Base-by-base conservation (phyloP, 2,113 vertebrate species). In the Takifugu bimaculatus region DNA sequence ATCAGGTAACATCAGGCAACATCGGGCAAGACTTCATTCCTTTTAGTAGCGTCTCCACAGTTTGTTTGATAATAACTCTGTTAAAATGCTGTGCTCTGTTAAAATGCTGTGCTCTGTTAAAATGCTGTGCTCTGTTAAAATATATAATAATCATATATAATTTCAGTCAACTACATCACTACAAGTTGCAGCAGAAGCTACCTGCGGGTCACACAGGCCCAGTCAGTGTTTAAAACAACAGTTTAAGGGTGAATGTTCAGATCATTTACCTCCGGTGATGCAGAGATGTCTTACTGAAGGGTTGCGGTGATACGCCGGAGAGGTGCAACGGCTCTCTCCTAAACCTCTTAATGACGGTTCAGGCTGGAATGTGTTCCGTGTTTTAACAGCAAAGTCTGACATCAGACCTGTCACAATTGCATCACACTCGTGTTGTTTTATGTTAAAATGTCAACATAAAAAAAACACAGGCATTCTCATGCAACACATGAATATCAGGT, bases 291-390 rank as follows among this genome's bases (percentile, higher is more conserved):
- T 55, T 2, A 57, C 45, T 59, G 50, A 54, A 10, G 49, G 69
- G 4, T 15, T n/a, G 15, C 25, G 54, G 2, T 60, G 48, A 49
- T 53, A 52, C 12, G 59, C n/a, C 1, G 3, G 4, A 32, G 4
- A 48, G 39, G 14, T 39, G 26, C 15, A 7, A 49, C 1, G 26
- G 32, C 15, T 20, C 11, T 2, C 45, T 5, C 4, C 5, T 76
- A 74, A 79, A 60, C 73, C 26, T 44, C 67, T 77, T 79, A 79
- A 26, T 45, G 35, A 2, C 26, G 5, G 4, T 54, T 58, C 13
- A 27, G 53, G 35, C 4, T 20, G 45, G 50, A 58, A 59, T 47
- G 26, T n/a, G 62, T 47, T 54, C 13, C 25, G 6, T 26, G 44
- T 27, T 54, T 50, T 50, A 28, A 57, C 39, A 63, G 10, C 57